Conservation (phyloP, 2,113 vertebrate genomes). For the Tychaedon coryphoeus region DNA sequence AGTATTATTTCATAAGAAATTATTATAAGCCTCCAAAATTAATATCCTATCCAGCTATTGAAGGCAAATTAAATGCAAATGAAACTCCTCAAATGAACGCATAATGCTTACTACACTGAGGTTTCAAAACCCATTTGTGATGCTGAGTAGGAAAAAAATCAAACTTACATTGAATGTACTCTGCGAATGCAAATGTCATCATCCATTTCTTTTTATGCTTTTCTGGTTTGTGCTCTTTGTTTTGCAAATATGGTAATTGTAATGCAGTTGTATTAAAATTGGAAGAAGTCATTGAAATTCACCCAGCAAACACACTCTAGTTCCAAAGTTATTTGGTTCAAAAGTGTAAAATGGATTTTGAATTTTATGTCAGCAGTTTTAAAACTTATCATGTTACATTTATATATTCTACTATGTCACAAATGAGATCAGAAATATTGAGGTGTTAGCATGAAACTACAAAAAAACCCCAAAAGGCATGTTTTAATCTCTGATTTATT, state of each 20-base stretch:
- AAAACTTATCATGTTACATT: background rate
- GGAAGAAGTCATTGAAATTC: slow-evolving; percentile 22
- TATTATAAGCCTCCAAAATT: slow-evolving; percentile 28
- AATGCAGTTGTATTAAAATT: slow-evolving; percentile 38
- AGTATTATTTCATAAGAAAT: slow-evolving; percentile 6
- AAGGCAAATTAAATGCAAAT: slow-evolving; percentile 64
- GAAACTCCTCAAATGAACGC: slow-evolving; percentile 13
- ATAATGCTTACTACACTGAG: slow-evolving; percentile 9
- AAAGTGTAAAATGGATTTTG: background rate
- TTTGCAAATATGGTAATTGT: slow-evolving; percentile 51
- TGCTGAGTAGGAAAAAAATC: slow-evolving; percentile 5
- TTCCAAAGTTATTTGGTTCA: background rate
- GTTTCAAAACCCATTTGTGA: slow-evolving; percentile 45
- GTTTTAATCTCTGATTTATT: background rate
- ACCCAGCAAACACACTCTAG: background rate
- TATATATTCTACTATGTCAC: background rate
- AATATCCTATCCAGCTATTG: slow-evolving; percentile 28
- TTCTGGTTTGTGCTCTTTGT: slow-evolving; percentile 37
- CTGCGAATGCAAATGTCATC: slow-evolving; percentile 46
- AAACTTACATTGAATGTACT: background rate
- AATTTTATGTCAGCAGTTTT: background rate
- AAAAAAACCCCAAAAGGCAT: background rate
- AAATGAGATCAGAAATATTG: background rate
- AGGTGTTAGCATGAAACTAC: background rate
- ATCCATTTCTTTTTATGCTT: slow-evolving; percentile 22